Conservation (phyloP, 2,113 vertebrate genomes). For the Pteropus alecto region DNA sequence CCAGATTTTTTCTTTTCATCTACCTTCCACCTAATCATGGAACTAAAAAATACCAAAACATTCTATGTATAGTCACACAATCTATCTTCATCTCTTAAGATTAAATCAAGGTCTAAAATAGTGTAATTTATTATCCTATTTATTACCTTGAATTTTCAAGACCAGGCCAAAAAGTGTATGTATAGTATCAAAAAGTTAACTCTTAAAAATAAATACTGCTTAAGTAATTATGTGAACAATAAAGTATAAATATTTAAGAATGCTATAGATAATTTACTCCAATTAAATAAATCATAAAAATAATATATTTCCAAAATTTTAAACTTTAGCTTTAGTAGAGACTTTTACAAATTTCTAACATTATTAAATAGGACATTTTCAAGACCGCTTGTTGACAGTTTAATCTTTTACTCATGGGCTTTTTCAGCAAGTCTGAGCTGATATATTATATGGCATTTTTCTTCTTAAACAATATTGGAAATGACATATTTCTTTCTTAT, state of each 20-base stretch:
- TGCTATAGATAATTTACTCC: background rate
- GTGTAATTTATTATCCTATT: background rate
- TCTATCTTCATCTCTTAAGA: background rate
- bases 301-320: background rate
- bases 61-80: background rate
- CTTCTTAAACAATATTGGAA: constrained; percentile 18
- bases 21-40: background rate
- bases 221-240: background rate
- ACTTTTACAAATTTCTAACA: background rate
- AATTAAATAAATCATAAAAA: background rate
- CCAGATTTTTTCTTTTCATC: background rate
- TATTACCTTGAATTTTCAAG: background rate
- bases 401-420: background rate
- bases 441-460: background rate
- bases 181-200: background rate
- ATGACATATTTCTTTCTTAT: background rate
- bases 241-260: background rate
- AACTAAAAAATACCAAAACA: background rate
- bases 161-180: background rate
- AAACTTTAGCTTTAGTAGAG: background rate
- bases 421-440: background rate
- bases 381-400: background rate
- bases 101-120: background rate
- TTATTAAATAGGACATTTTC: background rate
- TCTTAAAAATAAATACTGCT: background rate